Conservation (phyloP, 2,888 invertebrate species). For the Euspilapteryx auroguttella region DNA sequence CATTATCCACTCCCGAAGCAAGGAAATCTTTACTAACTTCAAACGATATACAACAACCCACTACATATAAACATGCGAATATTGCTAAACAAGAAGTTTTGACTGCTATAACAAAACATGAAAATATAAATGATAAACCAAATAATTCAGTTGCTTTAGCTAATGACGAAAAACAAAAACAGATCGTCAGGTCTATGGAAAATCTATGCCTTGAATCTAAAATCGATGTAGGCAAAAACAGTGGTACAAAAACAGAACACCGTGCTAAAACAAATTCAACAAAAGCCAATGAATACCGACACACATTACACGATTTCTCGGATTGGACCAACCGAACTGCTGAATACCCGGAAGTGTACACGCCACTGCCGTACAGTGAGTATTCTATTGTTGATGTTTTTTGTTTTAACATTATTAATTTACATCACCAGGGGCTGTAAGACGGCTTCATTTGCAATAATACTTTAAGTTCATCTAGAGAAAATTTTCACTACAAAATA, state of each 20-base stretch:
- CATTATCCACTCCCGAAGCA: constrained; percentile 1
- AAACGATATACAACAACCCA: no score
- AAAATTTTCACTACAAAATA: no score
- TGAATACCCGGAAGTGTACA: constrained; percentile 73
- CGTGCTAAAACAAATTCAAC: no score
- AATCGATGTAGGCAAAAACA: neutral
- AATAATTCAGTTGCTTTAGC: no score
- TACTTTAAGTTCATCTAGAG: no score
- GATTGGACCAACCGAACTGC: constrained; percentile 49
- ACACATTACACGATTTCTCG: constrained; percentile 34
- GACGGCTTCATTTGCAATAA: no score
- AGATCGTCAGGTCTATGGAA: neutral
- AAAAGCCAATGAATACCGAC: constrained; percentile 26
- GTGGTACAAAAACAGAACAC: no score
- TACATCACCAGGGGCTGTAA: no score
- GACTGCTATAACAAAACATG: constrained; percentile 2
- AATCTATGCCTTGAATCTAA: neutral
- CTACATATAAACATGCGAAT: no score
- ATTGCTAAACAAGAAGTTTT: no score
- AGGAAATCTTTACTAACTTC: neutral
- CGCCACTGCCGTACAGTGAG: constrained; percentile 78
- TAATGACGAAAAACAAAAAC: neutral
- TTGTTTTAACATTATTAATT: no score
- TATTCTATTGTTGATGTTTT: constrained; percentile 28
- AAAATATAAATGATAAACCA: neutral